Conservation (phyloP, 2,888 invertebrate species). For the Aproaerema taeniolella region DNA sequence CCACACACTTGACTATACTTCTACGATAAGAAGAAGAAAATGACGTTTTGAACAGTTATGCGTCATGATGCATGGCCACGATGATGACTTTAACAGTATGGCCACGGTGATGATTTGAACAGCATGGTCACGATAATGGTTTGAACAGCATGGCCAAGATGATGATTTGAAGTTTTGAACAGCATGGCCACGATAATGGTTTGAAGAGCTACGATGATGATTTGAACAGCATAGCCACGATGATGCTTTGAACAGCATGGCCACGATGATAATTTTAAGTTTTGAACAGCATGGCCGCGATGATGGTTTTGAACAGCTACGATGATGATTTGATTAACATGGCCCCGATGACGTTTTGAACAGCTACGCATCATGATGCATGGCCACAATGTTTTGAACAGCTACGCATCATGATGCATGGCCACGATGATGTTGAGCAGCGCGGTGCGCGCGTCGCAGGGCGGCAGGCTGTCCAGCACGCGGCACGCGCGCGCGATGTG, state of each 20-base stretch:
- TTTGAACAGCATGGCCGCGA: too few species aligned
- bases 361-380: neutral
- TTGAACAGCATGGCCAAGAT: slow-evolving; percentile 89
- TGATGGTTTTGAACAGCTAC: slow-evolving; percentile 91
- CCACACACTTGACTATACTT: too few species aligned
- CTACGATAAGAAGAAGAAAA: too few species aligned
- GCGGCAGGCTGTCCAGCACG: slow-evolving; percentile 85
- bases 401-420: slow-evolving; percentile 80
- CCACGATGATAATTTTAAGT: too few species aligned
- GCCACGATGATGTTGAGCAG: slow-evolving; percentile 91
- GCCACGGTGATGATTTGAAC: slow-evolving; percentile 91
- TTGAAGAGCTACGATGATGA: slow-evolving; percentile 92
- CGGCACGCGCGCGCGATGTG: slow-evolving; percentile 86
- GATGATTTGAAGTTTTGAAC: too few species aligned
- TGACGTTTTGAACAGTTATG: too few species aligned
- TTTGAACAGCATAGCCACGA: slow-evolving; percentile 91
- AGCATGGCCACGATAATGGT: too few species aligned
- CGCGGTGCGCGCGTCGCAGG: slow-evolving; percentile 90
- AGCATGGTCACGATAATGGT: slow-evolving; percentile 90
- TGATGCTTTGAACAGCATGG: slow-evolving; percentile 91
- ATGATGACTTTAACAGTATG: slow-evolving; percentile 94
- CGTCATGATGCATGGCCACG: slow-evolving; percentile 86
- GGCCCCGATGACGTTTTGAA: too few species aligned
- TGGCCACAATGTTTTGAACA: slow-evolving; percentile 24
- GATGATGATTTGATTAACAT: too few species aligned